phyloP scores from a whole-genome alignment of 2,888 invertebrate genomes.

The Biston betularia region DNA sequence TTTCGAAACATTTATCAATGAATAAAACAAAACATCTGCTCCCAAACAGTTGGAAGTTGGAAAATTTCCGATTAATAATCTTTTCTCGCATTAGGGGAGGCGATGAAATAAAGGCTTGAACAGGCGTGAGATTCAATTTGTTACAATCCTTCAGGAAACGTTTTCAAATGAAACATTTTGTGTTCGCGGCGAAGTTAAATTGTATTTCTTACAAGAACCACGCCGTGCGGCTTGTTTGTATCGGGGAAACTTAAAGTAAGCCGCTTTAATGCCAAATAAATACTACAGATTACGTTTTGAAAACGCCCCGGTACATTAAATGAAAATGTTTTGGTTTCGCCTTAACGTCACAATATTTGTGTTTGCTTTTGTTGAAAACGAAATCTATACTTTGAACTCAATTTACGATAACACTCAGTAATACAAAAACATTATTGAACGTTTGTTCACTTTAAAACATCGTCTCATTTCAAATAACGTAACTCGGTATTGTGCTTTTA shows the following conservation, averaged over 20 bases:
- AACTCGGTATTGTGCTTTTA: too few species aligned
- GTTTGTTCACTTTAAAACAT: too few species aligned
- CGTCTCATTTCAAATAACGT: too few species aligned
- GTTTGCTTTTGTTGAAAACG: constrained; percentile 7
- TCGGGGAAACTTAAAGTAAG: constrained; percentile 63
- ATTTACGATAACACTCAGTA: not conserved
- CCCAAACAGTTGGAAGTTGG: constrained; percentile 63
- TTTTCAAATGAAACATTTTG: constrained; percentile 79
- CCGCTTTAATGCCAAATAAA: constrained; percentile 64
- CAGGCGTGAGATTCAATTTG: constrained; percentile 81
- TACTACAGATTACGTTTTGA: constrained; percentile 50
- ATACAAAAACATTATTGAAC: not conserved
- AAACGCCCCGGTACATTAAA: constrained; percentile 36
- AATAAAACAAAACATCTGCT: constrained; percentile 57
- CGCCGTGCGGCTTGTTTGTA: constrained; percentile 65
- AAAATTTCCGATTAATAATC: constrained; percentile 80
- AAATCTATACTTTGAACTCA: constrained; percentile 4
- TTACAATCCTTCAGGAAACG: constrained; percentile 78
- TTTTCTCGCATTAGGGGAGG: constrained; percentile 72
- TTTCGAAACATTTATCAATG: constrained; percentile 56
- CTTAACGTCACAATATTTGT: constrained; percentile 10
- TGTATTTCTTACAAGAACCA: constrained; percentile 75
- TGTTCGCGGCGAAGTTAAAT: constrained; percentile 77
- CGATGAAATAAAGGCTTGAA: constrained; percentile 81
- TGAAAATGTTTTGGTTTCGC: constrained; percentile 33